Base-by-base conservation (phyloP, 2,113 vertebrate genomes). In the Silurus asotus region DNA sequence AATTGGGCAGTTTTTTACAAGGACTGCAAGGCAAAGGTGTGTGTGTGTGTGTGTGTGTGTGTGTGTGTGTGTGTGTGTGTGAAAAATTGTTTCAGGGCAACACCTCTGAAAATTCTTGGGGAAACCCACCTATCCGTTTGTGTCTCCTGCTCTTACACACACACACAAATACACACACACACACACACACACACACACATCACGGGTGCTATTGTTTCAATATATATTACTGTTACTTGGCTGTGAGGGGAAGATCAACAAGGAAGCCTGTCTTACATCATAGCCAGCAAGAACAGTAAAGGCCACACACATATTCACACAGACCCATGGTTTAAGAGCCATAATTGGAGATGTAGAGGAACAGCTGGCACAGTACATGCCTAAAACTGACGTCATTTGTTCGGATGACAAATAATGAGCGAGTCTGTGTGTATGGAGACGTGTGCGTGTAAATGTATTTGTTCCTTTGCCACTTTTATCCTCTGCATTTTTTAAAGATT, bases 271-370 rank as follows among this genome's bases (percentile, higher is more conserved):
- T 25, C 15, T 87, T 91, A 91, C 91, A 92, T 92, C 89, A 90
- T 86, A 89, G 88, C 82, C 79, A 86, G 64, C 62, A 62, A 77
- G 88, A 45, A 86, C 82, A 91, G 90, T 90, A 93, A 92, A 90
- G 87, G 75, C 87, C 88, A 87, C 89, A 90, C 79, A 74, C n/a
- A 58, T 25, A 49, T 5, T 53, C 56, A 19, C 62, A n/a, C 45
- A 28, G 20, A 75, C 62, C 20, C 58, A 84, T 64, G n/a, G 64
- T 82, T 82, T 51, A 49, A 84, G 75, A 77, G 72, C 85, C 85
- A 84, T 89, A 87, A 77, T 49, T 82, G 85, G 85, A 69, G 62
- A 72, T 82, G 75, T 67, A 58, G 14, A 59, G 82, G 80, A n/a
- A 10, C 74, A 84, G 85, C 80, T 62, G 76, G 74, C 51, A 77